Base-by-base conservation (phyloP, 2,888 invertebrate species). In the Silvanus unidentatus region DNA sequence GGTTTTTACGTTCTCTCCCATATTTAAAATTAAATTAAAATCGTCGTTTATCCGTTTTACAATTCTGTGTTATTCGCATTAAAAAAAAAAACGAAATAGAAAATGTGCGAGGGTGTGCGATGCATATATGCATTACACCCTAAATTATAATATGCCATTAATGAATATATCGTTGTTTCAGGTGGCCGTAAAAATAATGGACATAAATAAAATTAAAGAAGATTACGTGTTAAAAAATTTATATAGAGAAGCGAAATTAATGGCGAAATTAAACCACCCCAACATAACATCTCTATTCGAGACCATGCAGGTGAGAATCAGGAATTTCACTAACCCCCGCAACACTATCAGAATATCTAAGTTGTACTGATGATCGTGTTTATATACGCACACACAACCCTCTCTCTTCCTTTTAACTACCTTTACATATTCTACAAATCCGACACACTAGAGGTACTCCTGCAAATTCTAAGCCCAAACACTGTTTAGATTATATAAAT, bases 141-240 rank as follows among this genome's bases (percentile, higher is more conserved):
- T 22, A 22, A 3, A 8, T 22, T 22, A 22, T 22, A 22, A 22
- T 22, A n/a, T n/a, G n/a, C n/a, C n/a, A n/a, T n/a, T n/a, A n/a
- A n/a, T n/a, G n/a, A n/a, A n/a, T n/a, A n/a, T n/a, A n/a, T n/a
- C n/a, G 13, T 44, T 47, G 38, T 52, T 58, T 11, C 67, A 82
- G 81, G 86, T 87, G 60, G 86, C 86, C 11, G 77, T 87, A 44
- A 87, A 88, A 71, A 77, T 87, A 58, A 84, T 87, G 63, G 85
- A 86, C 68, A 74, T 82, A 49, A 77, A 79, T 36, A 76, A 77
- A 58, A 82, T 86, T 58, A 82, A 82, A 57, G 85, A 86, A 64
- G 83, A 84, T 49, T 87, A 87, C 65, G 81, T 85, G 1, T 75
- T 82, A 8, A 77, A 78, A 45, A 84, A 87, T 72, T 70, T 87